These are phyloP conservation scores for Patella caerulea DNA, from an alignment of 2,888 invertebrate species.

Conservation along the genomic window DNA sequence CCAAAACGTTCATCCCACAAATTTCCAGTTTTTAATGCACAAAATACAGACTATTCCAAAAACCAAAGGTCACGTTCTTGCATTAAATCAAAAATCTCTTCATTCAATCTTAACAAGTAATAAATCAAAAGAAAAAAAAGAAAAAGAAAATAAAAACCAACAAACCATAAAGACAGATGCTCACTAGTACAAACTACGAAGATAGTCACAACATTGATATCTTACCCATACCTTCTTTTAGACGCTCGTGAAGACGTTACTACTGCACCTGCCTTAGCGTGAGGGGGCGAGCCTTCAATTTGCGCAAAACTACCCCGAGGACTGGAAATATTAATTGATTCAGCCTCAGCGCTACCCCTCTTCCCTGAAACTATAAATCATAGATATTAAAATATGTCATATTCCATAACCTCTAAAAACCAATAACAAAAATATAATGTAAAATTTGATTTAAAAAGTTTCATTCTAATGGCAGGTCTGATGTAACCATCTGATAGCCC, in stretches of 20 bases:
- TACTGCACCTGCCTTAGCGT: constrained; percentile 86
- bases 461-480: no score
- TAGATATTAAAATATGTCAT: not conserved
- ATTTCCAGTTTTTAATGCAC: no score
- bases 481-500: no score
- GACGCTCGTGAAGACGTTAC: constrained; percentile 91
- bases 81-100: no score
- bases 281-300: constrained; percentile 67
- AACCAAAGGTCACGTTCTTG: no score
- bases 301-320: constrained; percentile 75
- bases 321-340: constrained; percentile 72
- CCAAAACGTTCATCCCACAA: no score
- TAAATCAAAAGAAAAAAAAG: constrained; percentile 6
- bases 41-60: no score
- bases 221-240: constrained; percentile 80
- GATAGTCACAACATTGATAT: constrained; percentile 6
- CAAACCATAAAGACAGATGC: constrained; percentile 16
- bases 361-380: constrained; percentile 52
- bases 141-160: not conserved
- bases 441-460: no score
- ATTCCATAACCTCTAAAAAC: no score
- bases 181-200: not conserved
- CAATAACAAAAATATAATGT: no score
- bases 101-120: not conserved
- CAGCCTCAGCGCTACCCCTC: constrained; percentile 64